Conservation (phyloP, 2,113 vertebrate genomes). For the Labrus mixtus region DNA sequence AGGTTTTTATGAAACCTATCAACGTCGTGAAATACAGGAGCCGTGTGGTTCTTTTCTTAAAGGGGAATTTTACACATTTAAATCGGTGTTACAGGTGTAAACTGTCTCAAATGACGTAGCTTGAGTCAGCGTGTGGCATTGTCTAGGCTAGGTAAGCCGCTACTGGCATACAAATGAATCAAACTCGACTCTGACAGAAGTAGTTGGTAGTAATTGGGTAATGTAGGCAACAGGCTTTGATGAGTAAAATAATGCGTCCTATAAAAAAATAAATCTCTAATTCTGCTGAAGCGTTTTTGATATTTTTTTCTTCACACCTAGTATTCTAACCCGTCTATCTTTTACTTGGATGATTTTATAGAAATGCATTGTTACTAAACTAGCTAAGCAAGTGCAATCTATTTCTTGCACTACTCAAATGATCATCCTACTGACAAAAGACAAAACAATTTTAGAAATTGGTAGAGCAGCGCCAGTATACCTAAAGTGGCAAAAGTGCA, state of each 20-base stretch:
- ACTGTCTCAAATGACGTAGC: not conserved
- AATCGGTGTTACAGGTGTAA: not conserved
- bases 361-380: no score
- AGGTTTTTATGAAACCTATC: slow-evolving; percentile 69
- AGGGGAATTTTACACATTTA: not conserved
- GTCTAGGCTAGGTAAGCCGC: not conserved
- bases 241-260: not conserved
- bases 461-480: slow-evolving; percentile 12
- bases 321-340: no score
- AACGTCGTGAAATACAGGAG: slow-evolving; percentile 30
- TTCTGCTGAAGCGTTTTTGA: not conserved
- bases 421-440: not conserved
- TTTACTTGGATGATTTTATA: no score
- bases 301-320: not conserved
- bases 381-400: slow-evolving; percentile 5
- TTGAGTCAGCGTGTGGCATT: not conserved
- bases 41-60: slow-evolving; percentile 49
- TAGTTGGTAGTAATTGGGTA: slow-evolving; percentile 2
- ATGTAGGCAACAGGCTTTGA: not conserved
- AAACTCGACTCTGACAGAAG: not conserved
- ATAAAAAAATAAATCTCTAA: not conserved
- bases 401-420: slow-evolving; percentile 7
- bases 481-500: slow-evolving; percentile 30
- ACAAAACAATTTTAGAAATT: slow-evolving; percentile 11
- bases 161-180: not conserved